phyloP scores from a whole-genome alignment of 2,113 vertebrate species.

The Syngnathus scovelli region DNA sequence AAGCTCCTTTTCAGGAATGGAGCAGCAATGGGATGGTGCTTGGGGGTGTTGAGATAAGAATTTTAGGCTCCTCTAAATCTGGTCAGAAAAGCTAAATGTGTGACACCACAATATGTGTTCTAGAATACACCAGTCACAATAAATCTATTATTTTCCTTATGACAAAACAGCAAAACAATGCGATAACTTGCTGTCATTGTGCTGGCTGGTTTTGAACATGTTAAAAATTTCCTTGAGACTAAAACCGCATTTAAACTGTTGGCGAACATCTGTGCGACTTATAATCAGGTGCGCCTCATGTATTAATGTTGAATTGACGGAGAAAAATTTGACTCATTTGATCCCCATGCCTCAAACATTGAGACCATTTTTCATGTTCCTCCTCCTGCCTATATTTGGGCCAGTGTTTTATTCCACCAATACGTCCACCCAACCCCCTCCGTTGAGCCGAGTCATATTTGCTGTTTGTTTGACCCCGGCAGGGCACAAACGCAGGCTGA shows the following conservation, averaged over 20 bases:
- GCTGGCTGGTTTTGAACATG: no score
- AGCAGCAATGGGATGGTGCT: neutral
- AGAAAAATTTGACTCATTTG: no score
- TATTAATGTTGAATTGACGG: no score
- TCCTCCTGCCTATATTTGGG: neutral
- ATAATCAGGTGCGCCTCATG: no score
- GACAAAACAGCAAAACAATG: neutral
- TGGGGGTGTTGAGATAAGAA: neutral
- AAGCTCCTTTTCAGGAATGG: slow-evolving; percentile 20
- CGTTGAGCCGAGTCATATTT: slow-evolving; percentile 56
- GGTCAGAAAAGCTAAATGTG: neutral
- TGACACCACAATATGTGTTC: neutral
- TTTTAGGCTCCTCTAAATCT: neutral
- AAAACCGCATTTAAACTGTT: no score
- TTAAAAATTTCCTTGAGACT: no score
- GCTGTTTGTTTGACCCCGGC: slow-evolving; percentile 65
- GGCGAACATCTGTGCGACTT: no score
- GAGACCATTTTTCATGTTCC: neutral
- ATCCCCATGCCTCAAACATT: no score
- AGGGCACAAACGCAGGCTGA: slow-evolving; percentile 59
- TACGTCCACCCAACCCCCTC: slow-evolving; percentile 18
- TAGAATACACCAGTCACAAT: neutral
- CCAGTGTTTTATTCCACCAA: neutral
- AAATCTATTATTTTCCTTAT: neutral
- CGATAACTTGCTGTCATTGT: no score